These are phyloP conservation scores for Anoura caudifer DNA, from an alignment of 2,113 vertebrate genomes.

Conservation along the genomic window DNA sequence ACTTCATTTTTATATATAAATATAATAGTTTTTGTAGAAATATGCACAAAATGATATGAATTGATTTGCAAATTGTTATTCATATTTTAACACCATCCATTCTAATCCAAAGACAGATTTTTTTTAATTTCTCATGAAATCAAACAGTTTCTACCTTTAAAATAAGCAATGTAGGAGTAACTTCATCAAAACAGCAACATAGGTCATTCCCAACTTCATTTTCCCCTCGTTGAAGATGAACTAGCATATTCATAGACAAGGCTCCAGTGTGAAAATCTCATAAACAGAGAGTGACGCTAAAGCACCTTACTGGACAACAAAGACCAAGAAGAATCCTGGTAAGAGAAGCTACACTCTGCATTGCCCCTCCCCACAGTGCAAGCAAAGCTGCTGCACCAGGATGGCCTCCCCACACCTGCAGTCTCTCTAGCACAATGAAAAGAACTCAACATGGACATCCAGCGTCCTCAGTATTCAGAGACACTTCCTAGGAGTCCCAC, in stretches of 20 bases:
- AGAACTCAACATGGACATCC: neutral
- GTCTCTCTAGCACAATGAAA: neutral
- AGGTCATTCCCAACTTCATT: neutral
- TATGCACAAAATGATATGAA: neutral
- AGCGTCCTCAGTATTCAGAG: neutral
- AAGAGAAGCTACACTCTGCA: neutral
- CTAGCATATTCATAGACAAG: neutral
- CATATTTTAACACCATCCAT: neutral
- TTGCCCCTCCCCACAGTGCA: neutral
- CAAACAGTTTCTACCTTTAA: neutral
- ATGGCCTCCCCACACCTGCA: neutral
- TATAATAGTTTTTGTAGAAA: neutral
- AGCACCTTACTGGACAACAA: neutral
- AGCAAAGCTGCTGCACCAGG: neutral
- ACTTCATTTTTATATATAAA: neutral
- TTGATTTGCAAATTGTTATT: neutral
- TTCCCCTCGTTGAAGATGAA: neutral
- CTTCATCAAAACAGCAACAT: neutral
- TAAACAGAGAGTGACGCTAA: too few relatives aligned
- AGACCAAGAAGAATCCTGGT: neutral
- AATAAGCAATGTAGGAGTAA: neutral
- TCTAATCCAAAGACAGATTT: neutral
- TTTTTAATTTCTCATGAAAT: neutral
- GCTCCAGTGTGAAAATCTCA: neutral
- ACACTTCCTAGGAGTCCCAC: neutral